Percentiles rank a stretch among this genome's conserved stretches.
Conservation (phyloP, 2,113 vertebrate species). For the Morone chrysops region DNA sequence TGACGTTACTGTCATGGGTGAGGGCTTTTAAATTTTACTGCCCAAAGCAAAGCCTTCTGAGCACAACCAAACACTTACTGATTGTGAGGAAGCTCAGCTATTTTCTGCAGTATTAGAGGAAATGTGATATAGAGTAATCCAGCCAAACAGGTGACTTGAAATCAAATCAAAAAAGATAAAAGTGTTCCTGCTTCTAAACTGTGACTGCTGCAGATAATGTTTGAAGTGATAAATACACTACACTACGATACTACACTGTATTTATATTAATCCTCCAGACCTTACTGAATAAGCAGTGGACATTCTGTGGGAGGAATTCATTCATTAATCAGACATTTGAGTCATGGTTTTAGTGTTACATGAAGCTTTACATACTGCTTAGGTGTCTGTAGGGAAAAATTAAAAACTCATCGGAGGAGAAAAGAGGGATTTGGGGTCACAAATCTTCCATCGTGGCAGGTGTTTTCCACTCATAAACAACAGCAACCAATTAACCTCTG, state of each 20-base stretch:
- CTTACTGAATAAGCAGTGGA: neutral
- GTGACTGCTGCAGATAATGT: constrained; percentile 38
- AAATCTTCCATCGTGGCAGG: constrained; percentile 51
- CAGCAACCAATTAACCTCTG: constrained; percentile 73
- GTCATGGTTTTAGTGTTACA: constrained; percentile 1
- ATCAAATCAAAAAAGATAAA: constrained; percentile 38
- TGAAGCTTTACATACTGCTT: constrained; percentile 17
- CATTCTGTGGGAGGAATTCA: constrained; percentile 3
- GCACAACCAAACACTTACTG: constrained; percentile 23
- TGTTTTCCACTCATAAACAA: constrained; percentile 70
- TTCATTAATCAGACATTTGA: constrained; percentile 39
- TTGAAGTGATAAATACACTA: constrained; percentile 31
- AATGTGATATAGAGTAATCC: constrained; percentile 46
- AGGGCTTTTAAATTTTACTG: constrained; percentile 37
- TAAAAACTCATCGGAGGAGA: constrained; percentile 44
- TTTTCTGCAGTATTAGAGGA: constrained; percentile 50
- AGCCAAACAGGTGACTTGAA: constrained; percentile 12
- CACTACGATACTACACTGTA: neutral
- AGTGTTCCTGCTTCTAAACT: constrained; percentile 18
- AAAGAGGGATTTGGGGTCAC: constrained; percentile 31
- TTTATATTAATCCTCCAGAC: constrained; percentile 37
- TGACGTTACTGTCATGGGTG: constrained; percentile 25
- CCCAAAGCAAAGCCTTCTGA: constrained; percentile 41
- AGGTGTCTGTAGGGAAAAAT: constrained; percentile 27
- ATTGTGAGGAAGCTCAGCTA: constrained; percentile 34